Evolutionary conservation across 2,888 invertebrate species (phyloP).

Genomic region (Gasteruption jaculator): DNA sequence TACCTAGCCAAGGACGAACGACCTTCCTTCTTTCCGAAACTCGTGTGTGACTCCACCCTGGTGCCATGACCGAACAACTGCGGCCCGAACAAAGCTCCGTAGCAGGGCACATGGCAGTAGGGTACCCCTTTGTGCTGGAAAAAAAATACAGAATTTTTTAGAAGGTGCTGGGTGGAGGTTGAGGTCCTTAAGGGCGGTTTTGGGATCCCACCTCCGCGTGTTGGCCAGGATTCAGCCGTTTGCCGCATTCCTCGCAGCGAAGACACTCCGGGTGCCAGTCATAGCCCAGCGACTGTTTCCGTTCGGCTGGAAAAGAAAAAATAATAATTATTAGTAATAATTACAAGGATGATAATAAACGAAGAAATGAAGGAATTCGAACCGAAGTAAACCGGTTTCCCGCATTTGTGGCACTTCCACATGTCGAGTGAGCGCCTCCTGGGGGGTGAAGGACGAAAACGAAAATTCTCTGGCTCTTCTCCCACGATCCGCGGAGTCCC

Average conservation of each 20-base stretch:
- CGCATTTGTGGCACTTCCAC: conserved; percentile 82
- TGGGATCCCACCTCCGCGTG: conserved; percentile 72
- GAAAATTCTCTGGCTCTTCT: no score
- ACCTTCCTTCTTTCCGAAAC: conserved; percentile 66
- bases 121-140: conserved; percentile 76
- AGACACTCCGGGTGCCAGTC: conserved; percentile 85
- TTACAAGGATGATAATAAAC: conserved; percentile 7
- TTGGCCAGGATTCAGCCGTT: conserved; percentile 75
- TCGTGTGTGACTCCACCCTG: conserved; percentile 74
- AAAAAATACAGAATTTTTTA: not conserved
- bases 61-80: conserved; percentile 81
- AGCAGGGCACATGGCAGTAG: conserved; percentile 81
- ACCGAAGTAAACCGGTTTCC: conserved; percentile 78
- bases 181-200: no score
- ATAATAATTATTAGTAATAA: conserved; percentile 12
- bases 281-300: conserved; percentile 80
- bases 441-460: no score
- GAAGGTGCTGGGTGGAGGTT: not conserved
- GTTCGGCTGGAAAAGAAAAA: conserved; percentile 63
- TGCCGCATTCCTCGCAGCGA: conserved; percentile 77
- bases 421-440: conserved; percentile 55
- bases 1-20: conserved; percentile 52
- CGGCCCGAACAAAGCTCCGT: conserved; percentile 77
- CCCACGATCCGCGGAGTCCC: no score
- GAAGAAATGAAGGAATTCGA: conserved; percentile 21